These are phyloP conservation scores for honey bee (Apis mellifera) DNA, from an alignment of 1,140 invertebrate genomes.

Conservation along the genomic window DNA sequence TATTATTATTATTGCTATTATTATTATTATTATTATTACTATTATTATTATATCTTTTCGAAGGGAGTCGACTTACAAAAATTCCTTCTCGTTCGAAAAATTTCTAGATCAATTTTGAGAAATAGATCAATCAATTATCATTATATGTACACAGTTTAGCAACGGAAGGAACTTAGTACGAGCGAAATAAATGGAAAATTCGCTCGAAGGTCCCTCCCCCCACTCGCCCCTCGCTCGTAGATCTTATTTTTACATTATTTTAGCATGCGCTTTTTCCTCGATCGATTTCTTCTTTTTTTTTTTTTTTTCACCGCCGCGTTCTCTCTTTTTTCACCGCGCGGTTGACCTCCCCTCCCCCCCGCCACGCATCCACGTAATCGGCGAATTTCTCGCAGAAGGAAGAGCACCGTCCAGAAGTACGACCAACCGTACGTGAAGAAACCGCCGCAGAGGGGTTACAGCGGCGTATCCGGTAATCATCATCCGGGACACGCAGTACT, in stretches of 20 bases:
- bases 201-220: not conserved
- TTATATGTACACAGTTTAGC: too few relatives aligned
- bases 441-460: slow-evolving; percentile 88
- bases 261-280: slow-evolving; percentile 71
- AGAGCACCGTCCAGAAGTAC: slow-evolving; percentile 92
- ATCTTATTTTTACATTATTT: too few relatives aligned
- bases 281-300: too few relatives aligned
- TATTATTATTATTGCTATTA: too few relatives aligned
- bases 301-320: not conserved
- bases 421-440: slow-evolving; percentile 93
- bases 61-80: not conserved
- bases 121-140: too few relatives aligned
- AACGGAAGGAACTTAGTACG: too few relatives aligned
- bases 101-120: too few relatives aligned
- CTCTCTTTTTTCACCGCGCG: not conserved
- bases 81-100: not conserved
- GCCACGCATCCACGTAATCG: slow-evolving; percentile 42
- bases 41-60: not conserved
- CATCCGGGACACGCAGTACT: slow-evolving; percentile 87
- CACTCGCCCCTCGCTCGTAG: too few relatives aligned
- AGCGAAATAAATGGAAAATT: not conserved
- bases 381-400: slow-evolving; percentile 84
- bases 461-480: slow-evolving; percentile 81
- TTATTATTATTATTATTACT: not conserved
- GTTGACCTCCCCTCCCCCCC: not conserved